These are phyloP conservation scores for Coelopa frigida DNA, from an alignment of 1,140 invertebrate genomes.

Conservation along the genomic window DNA sequence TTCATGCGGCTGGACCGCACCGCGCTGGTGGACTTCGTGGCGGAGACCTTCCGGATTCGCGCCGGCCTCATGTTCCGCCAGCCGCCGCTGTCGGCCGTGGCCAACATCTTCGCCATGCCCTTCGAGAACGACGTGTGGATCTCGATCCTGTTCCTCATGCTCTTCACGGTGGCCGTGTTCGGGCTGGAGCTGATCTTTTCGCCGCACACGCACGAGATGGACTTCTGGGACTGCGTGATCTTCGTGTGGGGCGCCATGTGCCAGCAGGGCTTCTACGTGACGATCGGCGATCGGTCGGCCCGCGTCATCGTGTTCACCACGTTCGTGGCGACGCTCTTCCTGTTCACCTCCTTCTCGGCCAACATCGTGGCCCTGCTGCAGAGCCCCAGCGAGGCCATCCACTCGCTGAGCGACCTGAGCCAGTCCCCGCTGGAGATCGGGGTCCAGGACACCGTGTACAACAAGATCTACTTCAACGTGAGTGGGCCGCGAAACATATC, in stretches of 20 bases:
- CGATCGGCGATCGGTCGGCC: conserved; percentile 45
- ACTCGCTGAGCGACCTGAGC: conserved; percentile 48
- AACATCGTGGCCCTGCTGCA: conserved; percentile 56
- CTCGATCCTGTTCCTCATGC: conserved; percentile 40
- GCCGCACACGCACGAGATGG: conserved; percentile 31
- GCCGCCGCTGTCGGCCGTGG: conserved; percentile 57
- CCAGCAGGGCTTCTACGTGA: conserved; percentile 53
- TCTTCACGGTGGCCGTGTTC: conserved; percentile 32
- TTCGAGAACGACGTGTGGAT: conserved; percentile 58
- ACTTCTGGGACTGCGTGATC: conserved; percentile 44
- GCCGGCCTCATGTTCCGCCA: conserved; percentile 55
- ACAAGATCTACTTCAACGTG: conserved; percentile 50
- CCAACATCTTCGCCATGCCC: conserved; percentile 59
- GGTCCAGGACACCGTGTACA: conserved; percentile 53
- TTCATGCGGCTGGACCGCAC: conserved; percentile 51
- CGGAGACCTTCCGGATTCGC: conserved; percentile 48
- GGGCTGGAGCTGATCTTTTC: conserved; percentile 27
- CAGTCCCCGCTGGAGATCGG: conserved; percentile 50
- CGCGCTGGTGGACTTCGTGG: conserved; percentile 46
- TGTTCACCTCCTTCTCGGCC: conserved; percentile 55
- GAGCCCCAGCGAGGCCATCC: conserved; percentile 50
- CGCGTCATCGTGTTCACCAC: conserved; percentile 50
- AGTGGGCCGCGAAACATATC: conserved; percentile 11
- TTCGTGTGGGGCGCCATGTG: conserved; percentile 53
- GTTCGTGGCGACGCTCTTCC: conserved; percentile 49